These are phyloP conservation scores for Scophthalmus maximus DNA, from an alignment of 2,113 vertebrate genomes.

Conservation along the genomic window DNA sequence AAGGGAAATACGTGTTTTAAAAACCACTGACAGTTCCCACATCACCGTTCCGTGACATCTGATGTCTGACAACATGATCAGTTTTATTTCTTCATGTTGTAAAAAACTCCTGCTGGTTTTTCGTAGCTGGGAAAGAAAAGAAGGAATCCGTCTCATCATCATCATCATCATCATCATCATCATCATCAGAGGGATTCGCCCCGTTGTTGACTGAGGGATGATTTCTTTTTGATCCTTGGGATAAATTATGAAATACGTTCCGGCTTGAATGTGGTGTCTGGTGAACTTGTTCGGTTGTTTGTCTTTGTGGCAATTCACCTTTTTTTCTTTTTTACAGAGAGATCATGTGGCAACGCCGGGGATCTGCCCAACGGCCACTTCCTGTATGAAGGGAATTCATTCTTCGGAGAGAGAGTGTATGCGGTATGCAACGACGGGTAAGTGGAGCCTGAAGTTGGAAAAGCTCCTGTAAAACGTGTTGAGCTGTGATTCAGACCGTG, in stretches of 20 bases:
- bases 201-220: neutral
- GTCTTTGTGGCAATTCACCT: no score
- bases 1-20: no score
- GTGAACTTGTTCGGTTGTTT: no score
- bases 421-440: conserved; percentile 74
- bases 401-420: conserved; percentile 56
- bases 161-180: no score
- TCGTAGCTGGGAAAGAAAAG: neutral
- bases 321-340: conserved; percentile 49
- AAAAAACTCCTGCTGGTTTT: no score
- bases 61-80: no score
- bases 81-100: no score
- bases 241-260: no score
- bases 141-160: neutral
- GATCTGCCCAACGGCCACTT: conserved; percentile 67
- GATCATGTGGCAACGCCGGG: conserved; percentile 61
- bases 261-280: no score
- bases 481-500: neutral
- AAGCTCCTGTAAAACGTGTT: neutral
- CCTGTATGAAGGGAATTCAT: conserved; percentile 33
- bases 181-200: neutral
- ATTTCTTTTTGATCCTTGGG: no score
- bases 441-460: neutral
- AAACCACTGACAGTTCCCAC: no score
- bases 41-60: no score